Evolutionary conservation across 2,888 invertebrate genomes (phyloP).

Genomic region (Prosapia bicincta): DNA sequence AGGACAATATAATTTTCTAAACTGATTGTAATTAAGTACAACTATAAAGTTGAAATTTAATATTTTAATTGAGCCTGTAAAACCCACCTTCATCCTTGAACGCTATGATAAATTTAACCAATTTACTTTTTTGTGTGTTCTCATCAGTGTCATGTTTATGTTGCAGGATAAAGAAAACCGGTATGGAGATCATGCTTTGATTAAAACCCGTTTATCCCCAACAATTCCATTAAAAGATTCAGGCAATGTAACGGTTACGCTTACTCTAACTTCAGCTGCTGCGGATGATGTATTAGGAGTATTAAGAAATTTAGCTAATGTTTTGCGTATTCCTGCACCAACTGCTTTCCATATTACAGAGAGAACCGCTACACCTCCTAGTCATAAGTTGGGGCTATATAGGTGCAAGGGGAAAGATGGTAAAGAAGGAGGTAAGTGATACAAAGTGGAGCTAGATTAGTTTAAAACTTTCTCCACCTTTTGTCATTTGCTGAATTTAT

Average conservation of each 20-base stretch:
- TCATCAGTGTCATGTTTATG: too few relatives aligned
- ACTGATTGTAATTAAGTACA: too few relatives aligned
- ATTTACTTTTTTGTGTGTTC: too few relatives aligned
- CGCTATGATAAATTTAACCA: too few relatives aligned
- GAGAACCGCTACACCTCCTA: constrained; percentile 71
- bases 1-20: too few relatives aligned
- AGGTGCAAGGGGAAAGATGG: constrained; percentile 79
- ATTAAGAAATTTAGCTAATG: constrained; percentile 85
- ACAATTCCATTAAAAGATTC: constrained; percentile 57
- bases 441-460: too few relatives aligned
- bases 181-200: constrained; percentile 42
- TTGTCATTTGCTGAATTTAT: too few relatives aligned
- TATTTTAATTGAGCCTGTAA: too few relatives aligned
- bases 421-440: constrained; percentile 68
- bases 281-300: constrained; percentile 92
- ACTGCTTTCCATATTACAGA: constrained; percentile 86
- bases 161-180: constrained; percentile 60
- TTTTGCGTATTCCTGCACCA: constrained; percentile 87
- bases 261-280: constrained; percentile 88
- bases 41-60: too few relatives aligned
- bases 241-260: constrained; percentile 88
- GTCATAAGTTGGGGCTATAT: constrained; percentile 75
- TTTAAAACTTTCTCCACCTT: too few relatives aligned
- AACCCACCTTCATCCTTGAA: too few relatives aligned
- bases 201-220: constrained; percentile 44